Conservation (phyloP, 2,113 vertebrate genomes). For the Lampris incognitus region DNA sequence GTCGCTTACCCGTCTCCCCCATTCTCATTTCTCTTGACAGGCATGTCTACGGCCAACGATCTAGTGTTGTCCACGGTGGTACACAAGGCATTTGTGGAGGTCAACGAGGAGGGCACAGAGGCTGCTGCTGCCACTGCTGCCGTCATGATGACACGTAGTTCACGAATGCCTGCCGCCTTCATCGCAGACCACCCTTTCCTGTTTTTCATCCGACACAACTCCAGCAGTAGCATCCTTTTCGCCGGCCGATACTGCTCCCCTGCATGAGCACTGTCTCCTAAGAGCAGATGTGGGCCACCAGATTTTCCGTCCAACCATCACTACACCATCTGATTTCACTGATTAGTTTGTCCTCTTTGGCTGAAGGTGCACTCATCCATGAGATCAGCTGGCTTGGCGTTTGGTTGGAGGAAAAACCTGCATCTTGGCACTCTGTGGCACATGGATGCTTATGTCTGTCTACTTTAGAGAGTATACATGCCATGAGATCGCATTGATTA, state of each 20-base stretch:
- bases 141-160: conserved; percentile 52
- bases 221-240: conserved; percentile 81
- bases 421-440: no score
- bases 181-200: conserved; percentile 88
- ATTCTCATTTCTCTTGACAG: conserved; percentile 50
- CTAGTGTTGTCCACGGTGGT: conserved; percentile 83
- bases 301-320: no score
- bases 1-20: neutral
- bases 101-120: conserved; percentile 88
- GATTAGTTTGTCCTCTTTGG: no score
- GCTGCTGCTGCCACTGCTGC: conserved; percentile 81
- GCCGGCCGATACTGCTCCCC: conserved; percentile 83
- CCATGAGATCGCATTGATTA: neutral
- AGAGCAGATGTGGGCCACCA: neutral
- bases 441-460: no score
- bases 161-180: conserved; percentile 68
- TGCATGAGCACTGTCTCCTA: conserved; percentile 1
- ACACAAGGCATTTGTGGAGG: conserved; percentile 86
- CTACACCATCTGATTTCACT: no score
- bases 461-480: neutral
- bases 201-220: conserved; percentile 86
- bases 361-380: no score
- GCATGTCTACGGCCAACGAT: conserved; percentile 77
- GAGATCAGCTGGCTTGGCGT: no score
- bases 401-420: no score